Base-by-base conservation (phyloP, 2,888 invertebrate genomes). In the Octodonta nipae region DNA sequence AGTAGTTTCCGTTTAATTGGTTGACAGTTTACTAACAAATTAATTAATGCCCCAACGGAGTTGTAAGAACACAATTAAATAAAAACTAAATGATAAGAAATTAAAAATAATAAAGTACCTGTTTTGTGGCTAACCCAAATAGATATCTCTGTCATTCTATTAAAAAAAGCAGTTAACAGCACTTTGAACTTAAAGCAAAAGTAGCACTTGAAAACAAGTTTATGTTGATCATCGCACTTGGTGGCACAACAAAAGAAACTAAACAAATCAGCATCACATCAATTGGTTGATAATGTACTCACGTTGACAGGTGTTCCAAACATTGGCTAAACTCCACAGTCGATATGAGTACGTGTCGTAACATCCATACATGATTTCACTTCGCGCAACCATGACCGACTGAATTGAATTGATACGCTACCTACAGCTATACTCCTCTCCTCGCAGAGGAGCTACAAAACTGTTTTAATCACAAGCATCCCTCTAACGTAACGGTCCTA, bases 361-460 rank as follows among this genome's bases (percentile, higher is more conserved):
- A 67, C 73, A 73, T 61, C 73, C 74, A 70, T 73, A 75, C 76
- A 75, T 78, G 70, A 71, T 75, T 68, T 69, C 76, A 71, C 73
- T 71, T 67, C 75, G 75, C 73, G 78, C 78, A 73, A 80, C 79
- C 78, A 79, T 79, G 75, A 75, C 78, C 73, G 72, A 78, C 76
- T 75, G 11, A 11, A 3, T n/a, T 3, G 22, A 22, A 11, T 10
- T n/a, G 73, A 58, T 67, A 36, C 45, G 36, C 31, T 34, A 36
- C 15, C 11, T 11, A 14, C 28, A 34, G 30, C 26, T 7, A 6
- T 20, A 22, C 22, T 22, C n/a, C 22, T n/a, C 22, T n/a, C 2
- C 10, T 10, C 22, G 22, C 22, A 11, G 22, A 22, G 22, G 22
- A 3, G 11, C 22, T 22, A 22, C 22, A 11, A 10, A 10, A 10